Conservation (phyloP, 2,888 invertebrate genomes). For the Merodon equestris region DNA sequence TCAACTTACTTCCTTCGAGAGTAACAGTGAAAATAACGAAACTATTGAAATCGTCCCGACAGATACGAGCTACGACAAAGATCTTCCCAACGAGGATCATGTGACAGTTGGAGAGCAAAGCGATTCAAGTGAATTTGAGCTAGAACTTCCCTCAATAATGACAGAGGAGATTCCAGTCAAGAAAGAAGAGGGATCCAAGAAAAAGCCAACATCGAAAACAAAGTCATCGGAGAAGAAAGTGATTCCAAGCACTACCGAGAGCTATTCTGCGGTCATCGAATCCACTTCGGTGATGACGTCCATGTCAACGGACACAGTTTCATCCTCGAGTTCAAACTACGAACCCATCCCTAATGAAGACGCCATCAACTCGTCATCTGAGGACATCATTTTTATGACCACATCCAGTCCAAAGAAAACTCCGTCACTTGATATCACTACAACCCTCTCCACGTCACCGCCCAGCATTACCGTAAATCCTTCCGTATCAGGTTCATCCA, state of each 20-base stretch:
- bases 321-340: slow-evolving; percentile 74
- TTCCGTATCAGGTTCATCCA: slow-evolving; percentile 23
- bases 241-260: slow-evolving; percentile 75
- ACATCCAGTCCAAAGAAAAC: slow-evolving; percentile 72
- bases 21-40: slow-evolving; percentile 52
- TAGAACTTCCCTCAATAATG: slow-evolving; percentile 49
- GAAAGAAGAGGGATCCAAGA: slow-evolving; percentile 75
- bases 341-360: slow-evolving; percentile 75
- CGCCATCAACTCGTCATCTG: slow-evolving; percentile 74
- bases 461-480: slow-evolving; percentile 62
- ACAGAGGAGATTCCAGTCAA: slow-evolving; percentile 70
- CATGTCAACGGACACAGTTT: slow-evolving; percentile 68
- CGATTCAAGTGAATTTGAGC: slow-evolving; percentile 42
- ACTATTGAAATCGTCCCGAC: slow-evolving; percentile 68
- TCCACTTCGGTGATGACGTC: slow-evolving; percentile 75
- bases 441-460: slow-evolving; percentile 10
- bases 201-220: slow-evolving; percentile 76
- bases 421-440: slow-evolving; percentile 72
- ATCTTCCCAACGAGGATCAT: slow-evolving; percentile 55
- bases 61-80: slow-evolving; percentile 72
- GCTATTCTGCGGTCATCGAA: slow-evolving; percentile 73
- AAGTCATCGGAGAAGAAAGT: slow-evolving; percentile 55
- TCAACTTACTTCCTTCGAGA: slow-evolving; percentile 77
- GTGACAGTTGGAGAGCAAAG: slow-evolving; percentile 24
- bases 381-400: slow-evolving; percentile 77